phyloP scores from a whole-genome alignment of 1,140 invertebrate species.

The Platorchestia sp. region DNA sequence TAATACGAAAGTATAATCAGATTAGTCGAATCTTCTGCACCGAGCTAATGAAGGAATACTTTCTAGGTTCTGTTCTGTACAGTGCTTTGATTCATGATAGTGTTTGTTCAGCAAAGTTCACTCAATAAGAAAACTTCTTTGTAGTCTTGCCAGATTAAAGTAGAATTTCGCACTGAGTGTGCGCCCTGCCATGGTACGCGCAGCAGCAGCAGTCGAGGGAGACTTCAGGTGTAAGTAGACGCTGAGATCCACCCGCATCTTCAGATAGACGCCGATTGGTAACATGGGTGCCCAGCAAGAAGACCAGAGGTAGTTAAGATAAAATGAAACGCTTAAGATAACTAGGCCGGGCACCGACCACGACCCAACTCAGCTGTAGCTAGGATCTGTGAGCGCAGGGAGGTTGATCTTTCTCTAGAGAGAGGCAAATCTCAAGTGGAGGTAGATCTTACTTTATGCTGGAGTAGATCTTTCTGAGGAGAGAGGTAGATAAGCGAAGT shows the following conservation, averaged over 20 bases:
- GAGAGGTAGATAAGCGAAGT: conserved; percentile 34
- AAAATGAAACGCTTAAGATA: conserved; percentile 23
- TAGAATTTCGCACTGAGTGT: too few relatives aligned
- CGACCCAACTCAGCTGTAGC: not conserved
- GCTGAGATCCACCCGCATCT: conserved; percentile 19
- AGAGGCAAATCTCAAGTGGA: not conserved
- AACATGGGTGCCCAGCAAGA: not conserved
- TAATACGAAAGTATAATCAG: not conserved
- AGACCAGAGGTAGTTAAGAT: conserved; percentile 3
- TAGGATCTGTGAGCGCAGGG: not conserved
- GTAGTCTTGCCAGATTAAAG: too few relatives aligned
- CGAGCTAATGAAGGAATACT: not conserved
- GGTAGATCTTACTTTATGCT: not conserved
- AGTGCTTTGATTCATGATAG: too few relatives aligned
- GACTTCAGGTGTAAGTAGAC: not conserved
- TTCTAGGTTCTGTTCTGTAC: too few relatives aligned
- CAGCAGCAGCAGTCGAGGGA: not conserved
- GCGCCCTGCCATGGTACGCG: too few relatives aligned
- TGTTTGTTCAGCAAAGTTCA: too few relatives aligned
- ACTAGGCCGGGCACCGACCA: not conserved
- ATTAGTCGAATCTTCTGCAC: not conserved
- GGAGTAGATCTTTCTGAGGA: not conserved
- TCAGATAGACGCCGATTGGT: not conserved
- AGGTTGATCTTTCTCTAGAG: not conserved
- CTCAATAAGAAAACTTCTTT: too few relatives aligned